These are phyloP conservation scores for Penaeus chinensis DNA, from an alignment of 1,140 invertebrate genomes.

Conservation along the genomic window DNA sequence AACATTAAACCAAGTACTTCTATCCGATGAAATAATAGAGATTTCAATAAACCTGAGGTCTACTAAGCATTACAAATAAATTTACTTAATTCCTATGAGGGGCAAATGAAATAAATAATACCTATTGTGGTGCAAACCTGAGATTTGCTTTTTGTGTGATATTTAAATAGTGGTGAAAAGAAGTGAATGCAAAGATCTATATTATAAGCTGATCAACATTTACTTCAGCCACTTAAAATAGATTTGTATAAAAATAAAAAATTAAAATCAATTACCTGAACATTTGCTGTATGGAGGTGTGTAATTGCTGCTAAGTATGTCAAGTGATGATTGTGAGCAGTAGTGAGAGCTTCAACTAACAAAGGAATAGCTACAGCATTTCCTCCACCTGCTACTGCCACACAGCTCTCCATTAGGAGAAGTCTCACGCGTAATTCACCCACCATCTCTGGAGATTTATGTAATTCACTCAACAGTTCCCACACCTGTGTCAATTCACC, in stretches of 20 bases:
- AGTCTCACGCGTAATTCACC: conserved; percentile 46
- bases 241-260: neutral
- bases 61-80: no score
- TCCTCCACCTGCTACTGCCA: conserved; percentile 40
- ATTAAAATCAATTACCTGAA: conserved; percentile 32
- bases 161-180: no score
- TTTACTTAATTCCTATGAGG: no score
- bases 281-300: conserved; percentile 46
- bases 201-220: no score
- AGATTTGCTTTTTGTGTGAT: no score
- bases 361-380: conserved; percentile 46
- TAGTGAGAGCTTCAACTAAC: conserved; percentile 44
- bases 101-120: no score
- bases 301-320: conserved; percentile 44
- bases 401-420: conserved; percentile 48
- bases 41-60: no score
- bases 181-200: no score
- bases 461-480: conserved; percentile 37
- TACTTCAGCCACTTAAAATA: no score
- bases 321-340: conserved; percentile 36
- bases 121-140: no score
- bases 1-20: no score
- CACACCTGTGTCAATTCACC: conserved; percentile 45
- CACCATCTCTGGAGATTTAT: conserved; percentile 34
- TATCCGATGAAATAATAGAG: no score